A percentile compares a stretch with the other conserved stretches of the same genome.
phyloP scores from a whole-genome alignment of 1,140 invertebrate genomes.

The Cylas formicarius region DNA sequence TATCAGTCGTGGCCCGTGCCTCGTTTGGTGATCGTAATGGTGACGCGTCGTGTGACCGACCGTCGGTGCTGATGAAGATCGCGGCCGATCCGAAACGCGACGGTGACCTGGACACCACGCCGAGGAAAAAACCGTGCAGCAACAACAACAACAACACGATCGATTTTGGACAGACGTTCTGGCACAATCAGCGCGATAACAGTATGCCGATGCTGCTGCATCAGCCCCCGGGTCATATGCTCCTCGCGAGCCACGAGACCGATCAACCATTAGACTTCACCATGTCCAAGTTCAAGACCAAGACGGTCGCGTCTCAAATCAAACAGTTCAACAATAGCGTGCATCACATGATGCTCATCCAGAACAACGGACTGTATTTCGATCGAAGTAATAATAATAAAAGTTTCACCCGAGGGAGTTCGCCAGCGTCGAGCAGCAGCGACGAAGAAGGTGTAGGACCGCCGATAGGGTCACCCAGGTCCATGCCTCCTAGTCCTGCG shows the following conservation, averaged over 20 bases:
- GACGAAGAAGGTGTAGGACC: slow-evolving; percentile 39
- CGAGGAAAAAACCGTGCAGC: slow-evolving; percentile 24
- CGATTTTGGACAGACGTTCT: slow-evolving; percentile 35
- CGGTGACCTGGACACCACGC: slow-evolving; percentile 30
- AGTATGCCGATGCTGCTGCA: slow-evolving; percentile 43
- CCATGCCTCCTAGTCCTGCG: slow-evolving; percentile 32
- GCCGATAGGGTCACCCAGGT: slow-evolving; percentile 33
- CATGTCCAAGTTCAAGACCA: slow-evolving; percentile 44
- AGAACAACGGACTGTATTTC: slow-evolving; percentile 38
- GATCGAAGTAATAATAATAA: slow-evolving; percentile 39
- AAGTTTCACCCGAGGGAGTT: slow-evolving; percentile 36
- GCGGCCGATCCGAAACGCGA: slow-evolving; percentile 15
- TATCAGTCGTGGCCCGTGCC: too few relatives aligned
- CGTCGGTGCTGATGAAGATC: too few relatives aligned
- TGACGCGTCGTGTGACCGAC: too few relatives aligned
- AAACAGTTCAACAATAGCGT: slow-evolving; percentile 35
- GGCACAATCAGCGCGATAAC: slow-evolving; percentile 25
- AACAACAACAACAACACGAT: slow-evolving; percentile 40
- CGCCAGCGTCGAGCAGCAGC: slow-evolving; percentile 38
- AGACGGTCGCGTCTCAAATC: slow-evolving; percentile 34
- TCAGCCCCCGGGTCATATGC: slow-evolving; percentile 38
- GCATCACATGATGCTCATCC: slow-evolving; percentile 39
- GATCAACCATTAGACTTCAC: slow-evolving; percentile 46
- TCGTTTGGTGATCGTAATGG: too few relatives aligned
- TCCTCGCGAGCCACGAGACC: slow-evolving; percentile 30